phyloP scores from a whole-genome alignment of 2,888 invertebrate genomes.

The Fabriciana adippe region DNA sequence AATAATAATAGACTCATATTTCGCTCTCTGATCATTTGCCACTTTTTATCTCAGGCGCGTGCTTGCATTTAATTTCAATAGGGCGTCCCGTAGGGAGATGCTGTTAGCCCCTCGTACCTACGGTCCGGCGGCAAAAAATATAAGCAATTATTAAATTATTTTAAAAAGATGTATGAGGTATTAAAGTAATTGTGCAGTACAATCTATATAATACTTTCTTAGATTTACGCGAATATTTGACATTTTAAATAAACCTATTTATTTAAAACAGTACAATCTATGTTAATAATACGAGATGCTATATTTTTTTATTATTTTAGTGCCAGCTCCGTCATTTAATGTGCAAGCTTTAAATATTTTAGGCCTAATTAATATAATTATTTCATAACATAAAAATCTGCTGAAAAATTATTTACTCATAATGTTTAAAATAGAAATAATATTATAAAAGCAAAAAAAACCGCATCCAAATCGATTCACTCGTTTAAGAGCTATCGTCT shows the following conservation, averaged over 20 bases:
- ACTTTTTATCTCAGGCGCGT: slow-evolving; percentile 50
- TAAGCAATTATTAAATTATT: slow-evolving; percentile 7
- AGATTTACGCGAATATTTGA: too few relatives aligned
- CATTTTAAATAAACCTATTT: too few relatives aligned
- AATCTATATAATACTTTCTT: too few relatives aligned
- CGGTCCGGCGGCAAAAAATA: slow-evolving; percentile 23
- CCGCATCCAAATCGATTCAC: too few relatives aligned
- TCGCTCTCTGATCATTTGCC: slow-evolving; percentile 9
- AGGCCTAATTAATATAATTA: too few relatives aligned
- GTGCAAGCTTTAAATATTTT: too few relatives aligned
- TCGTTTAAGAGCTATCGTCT: too few relatives aligned
- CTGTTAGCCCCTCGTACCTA: slow-evolving; percentile 26
- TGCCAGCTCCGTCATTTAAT: too few relatives aligned
- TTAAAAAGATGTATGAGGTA: not conserved
- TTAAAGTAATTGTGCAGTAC: not conserved
- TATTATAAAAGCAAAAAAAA: too few relatives aligned
- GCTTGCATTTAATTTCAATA: slow-evolving; percentile 39
- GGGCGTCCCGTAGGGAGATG: slow-evolving; percentile 33
- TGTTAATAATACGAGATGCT: not conserved
- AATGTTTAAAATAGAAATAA: too few relatives aligned
- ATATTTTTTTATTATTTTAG: not conserved
- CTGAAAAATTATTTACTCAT: too few relatives aligned
- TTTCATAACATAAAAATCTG: too few relatives aligned
- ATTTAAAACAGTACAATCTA: not conserved
- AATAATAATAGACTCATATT: slow-evolving; percentile 20